Evolutionary conservation across 2,888 invertebrate species (phyloP), one percentile per base, ranked within the genome.

Genomic region (Perithous albicinctus): DNA sequence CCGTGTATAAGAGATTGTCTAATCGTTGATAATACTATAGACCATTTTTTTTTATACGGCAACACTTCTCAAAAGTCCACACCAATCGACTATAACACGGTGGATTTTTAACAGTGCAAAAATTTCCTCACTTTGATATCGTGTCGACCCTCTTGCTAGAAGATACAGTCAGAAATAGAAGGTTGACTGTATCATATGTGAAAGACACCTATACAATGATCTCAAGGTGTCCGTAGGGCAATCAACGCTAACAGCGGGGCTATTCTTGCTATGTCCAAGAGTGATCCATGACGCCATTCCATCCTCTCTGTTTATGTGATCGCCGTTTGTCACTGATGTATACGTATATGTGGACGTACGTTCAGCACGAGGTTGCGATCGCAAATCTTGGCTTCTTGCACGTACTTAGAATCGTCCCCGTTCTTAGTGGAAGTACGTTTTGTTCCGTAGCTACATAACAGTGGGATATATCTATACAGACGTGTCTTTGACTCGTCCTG

Each of bases 301-400:
- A 84, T 66, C 43, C 43, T 61, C 64, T 59, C 64, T 48, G 41
- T 70, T 87, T 90, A 90, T 90, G 90, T 89, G 90, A 88, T 88
- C 86, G 88, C 90, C 89, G 90, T 90, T 90, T 90, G 89, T 88
- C 87, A 85, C 86, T 87, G 86, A 87, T 84, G 82, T 83, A 81
- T 12, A 82, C 84, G 64, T 76, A 46, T 72, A 61, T 84, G 72
- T 64, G 69, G 18, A 32, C 29, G 18, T 8, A 46, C 59, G 67
- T 18, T 54, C 38, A 26, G 41, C n/a, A 18, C 38, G 51, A 15
- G 8, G 32, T 67, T 59, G 18, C 54, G 70, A 78, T 78, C 43
- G 70, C 41, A 54, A 73, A 80, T 79, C 67, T 59, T 66, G 73
- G 54, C 72, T 83, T 78, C 74, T 69, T 64, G 78, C 85, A 84